Evolutionary conservation across 2,888 invertebrate genomes (phyloP).

Genomic region (Eilema griseolum): DNA sequence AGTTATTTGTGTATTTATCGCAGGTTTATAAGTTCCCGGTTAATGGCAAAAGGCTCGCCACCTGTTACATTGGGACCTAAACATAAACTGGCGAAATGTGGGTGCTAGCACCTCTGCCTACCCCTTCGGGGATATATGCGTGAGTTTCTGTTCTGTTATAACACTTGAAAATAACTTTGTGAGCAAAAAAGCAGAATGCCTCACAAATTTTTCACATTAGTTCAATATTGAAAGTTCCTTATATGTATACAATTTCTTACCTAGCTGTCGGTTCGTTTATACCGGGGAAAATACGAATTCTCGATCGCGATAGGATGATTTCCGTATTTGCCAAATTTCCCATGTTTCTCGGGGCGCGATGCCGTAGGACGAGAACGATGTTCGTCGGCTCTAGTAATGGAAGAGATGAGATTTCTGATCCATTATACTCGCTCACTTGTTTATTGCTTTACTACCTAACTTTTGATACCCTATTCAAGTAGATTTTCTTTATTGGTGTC

Average conservation of each 20-base stretch:
- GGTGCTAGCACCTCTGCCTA: too few species aligned
- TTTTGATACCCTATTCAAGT: conserved; percentile 16
- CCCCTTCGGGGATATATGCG: too few species aligned
- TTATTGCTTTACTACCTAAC: conserved; percentile 29
- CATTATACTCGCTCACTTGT: conserved; percentile 20
- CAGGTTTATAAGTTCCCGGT: too few species aligned
- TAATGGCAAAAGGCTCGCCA: too few species aligned
- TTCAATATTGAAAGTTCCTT: conserved; percentile 13
- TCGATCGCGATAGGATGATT: conserved; percentile 48
- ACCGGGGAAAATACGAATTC: conserved; percentile 40
- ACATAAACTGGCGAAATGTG: too few species aligned
- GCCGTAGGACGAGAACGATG: not conserved
- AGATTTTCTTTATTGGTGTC: not conserved
- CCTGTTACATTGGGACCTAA: too few species aligned
- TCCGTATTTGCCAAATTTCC: conserved; percentile 52
- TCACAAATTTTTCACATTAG: not conserved
- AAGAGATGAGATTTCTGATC: conserved; percentile 32
- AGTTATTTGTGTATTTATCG: too few species aligned
- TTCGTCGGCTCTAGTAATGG: conserved; percentile 25
- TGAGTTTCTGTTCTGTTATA: too few species aligned
- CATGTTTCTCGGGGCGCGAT: conserved; percentile 31
- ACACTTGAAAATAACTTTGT: too few species aligned
- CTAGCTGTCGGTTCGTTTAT: conserved; percentile 28
- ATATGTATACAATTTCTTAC: conserved; percentile 11
- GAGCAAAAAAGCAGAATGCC: too few species aligned